Base-by-base conservation (phyloP, 1,140 invertebrate genomes). In the Chrysoperla carnea region DNA sequence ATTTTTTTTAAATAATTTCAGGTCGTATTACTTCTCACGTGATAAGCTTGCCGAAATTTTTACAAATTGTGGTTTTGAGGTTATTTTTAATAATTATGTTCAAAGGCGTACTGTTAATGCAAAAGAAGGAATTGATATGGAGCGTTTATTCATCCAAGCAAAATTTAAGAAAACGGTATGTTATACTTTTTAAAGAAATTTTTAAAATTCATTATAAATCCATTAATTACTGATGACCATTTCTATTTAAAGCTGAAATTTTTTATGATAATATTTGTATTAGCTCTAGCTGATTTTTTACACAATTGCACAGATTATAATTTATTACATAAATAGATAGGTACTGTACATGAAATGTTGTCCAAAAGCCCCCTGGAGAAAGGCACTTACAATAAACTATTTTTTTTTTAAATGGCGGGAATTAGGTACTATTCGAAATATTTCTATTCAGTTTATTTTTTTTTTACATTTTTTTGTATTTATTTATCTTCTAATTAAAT, bases 81-180 rank as follows among this genome's bases (percentile, higher is more conserved):
- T 75, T 1, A 39, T 75, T 0, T 57, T 54, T 28, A 84, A 80
- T 56, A 64, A 66, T 1, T 96, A 94, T 61, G 67, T 96, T 8
- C 72, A 88, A 50, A 68, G 90, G 37, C 70, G 88, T 45, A 96
- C 91, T 0, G 66, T 93, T 0, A 96, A 96, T 61, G 66, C 81
- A 29, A 96, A 95, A 55, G 88, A 95, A 65, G 79, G 81, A 15
- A 71, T 96, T 37, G 76, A 90, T 74, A 87, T 91, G 0, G 81
- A 81, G 0, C 71, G 92, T 43, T 81, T 90, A 50, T 96, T 94
- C 69, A 70, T 96, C 7, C 92, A 97, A 64, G 84, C 76, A 12
- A 92, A 90, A 69, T 91, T 89, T 59, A 58, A 52, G 9, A 84
- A 79, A 54, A 65, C 66, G 47, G 57, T 38, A 58, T 42, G 40